A percentile compares a stretch with the other conserved stretches of the same genome.
Conservation (phyloP, 2,888 invertebrate genomes). For the Synergus laeviventris region DNA sequence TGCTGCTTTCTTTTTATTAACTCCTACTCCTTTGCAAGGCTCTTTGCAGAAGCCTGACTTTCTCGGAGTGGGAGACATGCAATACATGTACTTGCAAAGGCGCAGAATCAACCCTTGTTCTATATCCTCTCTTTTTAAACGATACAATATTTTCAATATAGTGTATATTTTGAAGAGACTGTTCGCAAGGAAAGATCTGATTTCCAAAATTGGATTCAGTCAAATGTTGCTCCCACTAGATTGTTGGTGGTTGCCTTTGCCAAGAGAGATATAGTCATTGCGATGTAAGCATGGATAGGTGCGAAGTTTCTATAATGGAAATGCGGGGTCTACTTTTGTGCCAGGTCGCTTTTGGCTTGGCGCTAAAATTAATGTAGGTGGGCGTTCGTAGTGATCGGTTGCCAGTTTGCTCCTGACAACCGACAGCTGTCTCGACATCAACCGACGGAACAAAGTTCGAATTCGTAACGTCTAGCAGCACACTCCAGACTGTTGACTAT, state of each 20-base stretch:
- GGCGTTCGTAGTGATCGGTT: conserved; percentile 59
- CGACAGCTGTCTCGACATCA: conserved; percentile 63
- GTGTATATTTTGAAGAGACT: too few relatives aligned
- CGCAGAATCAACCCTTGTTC: not conserved
- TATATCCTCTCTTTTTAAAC: not conserved
- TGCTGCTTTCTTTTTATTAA: not conserved
- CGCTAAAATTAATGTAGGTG: conserved; percentile 73
- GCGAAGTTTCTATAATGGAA: conserved; percentile 40
- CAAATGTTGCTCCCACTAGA: not conserved
- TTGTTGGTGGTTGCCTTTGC: conserved; percentile 11
- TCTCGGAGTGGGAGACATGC: not conserved
- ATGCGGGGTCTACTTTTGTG: conserved; percentile 53
- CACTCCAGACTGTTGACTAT: conserved; percentile 10
- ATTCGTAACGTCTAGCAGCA: conserved; percentile 42
- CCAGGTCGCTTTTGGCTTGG: conserved; percentile 50
- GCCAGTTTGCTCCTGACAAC: conserved; percentile 64
- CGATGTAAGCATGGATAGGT: not conserved
- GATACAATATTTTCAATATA: too few relatives aligned
- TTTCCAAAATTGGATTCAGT: conserved; percentile 31
- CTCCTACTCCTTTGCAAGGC: not conserved
- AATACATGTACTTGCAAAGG: not conserved
- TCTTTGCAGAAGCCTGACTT: not conserved
- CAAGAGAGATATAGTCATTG: conserved; percentile 27
- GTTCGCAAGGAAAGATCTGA: conserved; percentile 28
- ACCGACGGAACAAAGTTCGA: conserved; percentile 55